Evolutionary conservation across 1,140 invertebrate species (phyloP).

Genomic region (Drosophila ficusphila): DNA sequence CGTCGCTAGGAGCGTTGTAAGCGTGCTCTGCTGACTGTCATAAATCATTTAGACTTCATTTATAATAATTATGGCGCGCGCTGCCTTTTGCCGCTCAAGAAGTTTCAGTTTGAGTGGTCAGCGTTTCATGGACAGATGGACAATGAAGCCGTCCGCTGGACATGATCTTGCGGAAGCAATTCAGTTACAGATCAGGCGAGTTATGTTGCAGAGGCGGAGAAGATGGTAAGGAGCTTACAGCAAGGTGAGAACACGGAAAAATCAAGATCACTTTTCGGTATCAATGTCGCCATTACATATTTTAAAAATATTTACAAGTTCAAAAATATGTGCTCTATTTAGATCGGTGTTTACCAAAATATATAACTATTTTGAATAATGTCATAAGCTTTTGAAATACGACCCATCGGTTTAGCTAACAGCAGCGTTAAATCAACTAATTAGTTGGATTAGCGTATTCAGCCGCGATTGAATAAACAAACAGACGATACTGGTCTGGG

Average conservation of each 20-base stretch:
- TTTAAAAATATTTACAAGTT: no score
- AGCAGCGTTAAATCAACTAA: conserved; percentile 49
- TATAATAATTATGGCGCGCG: conserved; percentile 75
- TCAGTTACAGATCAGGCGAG: conserved; percentile 31
- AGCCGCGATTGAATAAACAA: conserved; percentile 27
- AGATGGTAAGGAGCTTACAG: neutral
- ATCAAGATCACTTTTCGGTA: neutral
- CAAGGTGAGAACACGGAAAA: neutral
- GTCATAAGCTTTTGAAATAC: conserved; percentile 20
- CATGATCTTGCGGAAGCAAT: conserved; percentile 64
- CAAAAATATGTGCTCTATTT: neutral
- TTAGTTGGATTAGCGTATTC: conserved; percentile 58
- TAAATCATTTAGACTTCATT: conserved; percentile 80
- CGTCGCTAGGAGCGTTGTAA: conserved; percentile 65
- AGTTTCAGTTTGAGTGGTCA: conserved; percentile 62
- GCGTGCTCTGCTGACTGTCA: conserved; percentile 61
- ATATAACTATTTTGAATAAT: conserved; percentile 4
- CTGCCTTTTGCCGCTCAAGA: conserved; percentile 52
- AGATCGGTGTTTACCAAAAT: conserved; percentile 6
- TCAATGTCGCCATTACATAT: no score
- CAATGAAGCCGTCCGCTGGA: conserved; percentile 65
- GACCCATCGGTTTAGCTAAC: conserved; percentile 29
- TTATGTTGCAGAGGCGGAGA: conserved; percentile 11
- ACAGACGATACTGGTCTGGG: conserved; percentile 41
- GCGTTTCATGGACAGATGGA: conserved; percentile 59